phyloP scores from a whole-genome alignment of 2,113 vertebrate species.

The Campylomormyrus tamandua region DNA sequence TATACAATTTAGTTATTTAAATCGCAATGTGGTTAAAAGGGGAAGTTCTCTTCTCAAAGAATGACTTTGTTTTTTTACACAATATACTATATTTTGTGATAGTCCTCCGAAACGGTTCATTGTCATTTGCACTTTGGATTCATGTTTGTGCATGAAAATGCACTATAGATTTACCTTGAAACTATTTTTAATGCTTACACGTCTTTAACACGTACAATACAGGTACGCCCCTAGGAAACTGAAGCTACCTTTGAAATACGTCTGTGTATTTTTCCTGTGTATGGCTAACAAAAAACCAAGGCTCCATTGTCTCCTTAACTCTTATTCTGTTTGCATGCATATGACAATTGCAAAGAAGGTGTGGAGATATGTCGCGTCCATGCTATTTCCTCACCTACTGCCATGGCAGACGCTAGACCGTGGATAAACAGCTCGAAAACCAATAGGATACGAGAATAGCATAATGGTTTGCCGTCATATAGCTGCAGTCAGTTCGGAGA shows the following conservation, averaged over 20 bases:
- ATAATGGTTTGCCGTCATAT: not conserved
- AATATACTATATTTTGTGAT: not conserved
- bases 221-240: not conserved
- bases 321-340: not conserved
- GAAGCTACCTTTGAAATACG: not conserved
- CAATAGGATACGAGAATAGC: not conserved
- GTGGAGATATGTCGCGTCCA: not conserved
- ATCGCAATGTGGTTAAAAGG: not conserved
- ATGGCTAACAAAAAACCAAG: not conserved
- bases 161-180: not conserved
- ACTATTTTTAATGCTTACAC: not conserved
- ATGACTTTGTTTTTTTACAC: not conserved
- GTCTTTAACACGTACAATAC: not conserved
- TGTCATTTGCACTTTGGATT: not conserved
- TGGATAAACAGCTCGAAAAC: not conserved
- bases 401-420: not conserved
- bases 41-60: slow-evolving; percentile 10
- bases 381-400: not conserved
- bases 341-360: not conserved
- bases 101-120: not conserved
- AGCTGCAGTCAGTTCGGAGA: not conserved
- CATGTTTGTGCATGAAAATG: not conserved
- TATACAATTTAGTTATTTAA: not conserved
- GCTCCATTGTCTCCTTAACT: not conserved
- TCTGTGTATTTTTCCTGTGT: not conserved